These are phyloP conservation scores for Operophtera brumata DNA, from an alignment of 2,888 invertebrate genomes.

Conservation along the genomic window DNA sequence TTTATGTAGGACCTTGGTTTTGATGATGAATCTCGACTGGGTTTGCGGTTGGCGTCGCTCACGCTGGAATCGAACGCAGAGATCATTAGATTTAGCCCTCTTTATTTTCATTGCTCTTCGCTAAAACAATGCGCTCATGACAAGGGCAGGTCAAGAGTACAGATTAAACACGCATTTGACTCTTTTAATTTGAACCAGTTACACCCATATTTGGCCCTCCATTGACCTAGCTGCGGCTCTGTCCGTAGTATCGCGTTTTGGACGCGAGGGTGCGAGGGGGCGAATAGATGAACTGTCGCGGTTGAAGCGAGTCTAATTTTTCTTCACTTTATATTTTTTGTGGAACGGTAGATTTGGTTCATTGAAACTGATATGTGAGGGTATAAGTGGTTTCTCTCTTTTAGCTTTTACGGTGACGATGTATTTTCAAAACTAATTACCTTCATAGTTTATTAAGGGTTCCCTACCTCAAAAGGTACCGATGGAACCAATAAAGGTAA, in stretches of 20 bases:
- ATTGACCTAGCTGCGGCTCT: slow-evolving; percentile 6
- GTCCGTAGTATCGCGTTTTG: slow-evolving; percentile 56
- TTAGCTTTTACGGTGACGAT: background rate
- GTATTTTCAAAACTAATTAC: background rate
- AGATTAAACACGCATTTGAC: background rate
- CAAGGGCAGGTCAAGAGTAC: background rate
- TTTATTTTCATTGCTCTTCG: background rate
- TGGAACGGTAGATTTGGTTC: slow-evolving; percentile 26
- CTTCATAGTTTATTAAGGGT: background rate
- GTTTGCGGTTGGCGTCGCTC: too few species aligned
- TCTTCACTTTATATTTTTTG: slow-evolving; percentile 62
- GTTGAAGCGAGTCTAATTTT: slow-evolving; percentile 67
- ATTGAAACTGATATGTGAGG: slow-evolving; percentile 29
- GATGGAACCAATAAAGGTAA: too few species aligned
- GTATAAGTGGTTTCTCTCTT: background rate
- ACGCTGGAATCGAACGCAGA: too few species aligned
- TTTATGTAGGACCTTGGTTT: too few species aligned
- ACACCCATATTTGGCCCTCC: background rate
- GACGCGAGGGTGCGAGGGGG: slow-evolving; percentile 40
- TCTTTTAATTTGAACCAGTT: background rate
- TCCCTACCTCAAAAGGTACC: background rate
- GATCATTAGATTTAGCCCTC: background rate
- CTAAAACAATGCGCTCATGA: background rate
- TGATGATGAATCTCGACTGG: too few species aligned
- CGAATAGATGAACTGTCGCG: slow-evolving; percentile 73